phyloP scores from a whole-genome alignment of 2,888 invertebrate species.

The Scotopteryx bipunctaria region DNA sequence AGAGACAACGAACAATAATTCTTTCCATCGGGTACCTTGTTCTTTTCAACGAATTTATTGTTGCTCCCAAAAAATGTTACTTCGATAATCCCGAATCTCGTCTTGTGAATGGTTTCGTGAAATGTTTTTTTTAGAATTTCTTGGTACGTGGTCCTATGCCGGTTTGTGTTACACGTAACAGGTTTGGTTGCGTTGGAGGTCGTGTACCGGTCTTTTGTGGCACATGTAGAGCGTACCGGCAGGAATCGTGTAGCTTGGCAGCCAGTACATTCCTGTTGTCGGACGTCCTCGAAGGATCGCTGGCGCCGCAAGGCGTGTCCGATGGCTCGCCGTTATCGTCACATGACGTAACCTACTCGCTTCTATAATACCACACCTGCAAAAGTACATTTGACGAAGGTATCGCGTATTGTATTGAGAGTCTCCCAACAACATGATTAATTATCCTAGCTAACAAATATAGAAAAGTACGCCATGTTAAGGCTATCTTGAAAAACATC shows the following conservation, averaged over 20 bases:
- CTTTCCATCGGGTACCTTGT: slow-evolving; percentile 59
- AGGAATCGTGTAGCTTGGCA: slow-evolving; percentile 58
- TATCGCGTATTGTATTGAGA: slow-evolving; percentile 19
- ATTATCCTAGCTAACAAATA: slow-evolving; percentile 33
- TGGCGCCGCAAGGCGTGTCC: slow-evolving; percentile 80
- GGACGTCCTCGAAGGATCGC: slow-evolving; percentile 70
- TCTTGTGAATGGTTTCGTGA: slow-evolving; percentile 43
- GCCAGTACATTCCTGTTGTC: slow-evolving; percentile 67
- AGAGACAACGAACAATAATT: slow-evolving; percentile 67
- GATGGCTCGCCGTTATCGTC: slow-evolving; percentile 66
- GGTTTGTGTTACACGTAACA: slow-evolving; percentile 76
- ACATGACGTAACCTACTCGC: slow-evolving; percentile 73
- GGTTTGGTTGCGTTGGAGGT: slow-evolving; percentile 80
- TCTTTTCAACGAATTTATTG: slow-evolving; percentile 56
- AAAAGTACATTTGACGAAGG: slow-evolving; percentile 29
- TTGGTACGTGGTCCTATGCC: slow-evolving; percentile 51
- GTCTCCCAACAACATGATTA: slow-evolving; percentile 32
- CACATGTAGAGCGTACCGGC: slow-evolving; percentile 74
- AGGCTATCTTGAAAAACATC: slow-evolving; percentile 46
- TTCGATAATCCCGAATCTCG: slow-evolving; percentile 38
- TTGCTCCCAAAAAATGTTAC: slow-evolving; percentile 56
- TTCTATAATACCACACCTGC: slow-evolving; percentile 47
- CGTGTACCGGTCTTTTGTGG: slow-evolving; percentile 76
- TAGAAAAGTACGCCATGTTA: slow-evolving; percentile 39
- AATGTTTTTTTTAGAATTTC: slow-evolving; percentile 49